Base-by-base conservation (phyloP, 2,113 vertebrate species). In the Polyodon spathula region DNA sequence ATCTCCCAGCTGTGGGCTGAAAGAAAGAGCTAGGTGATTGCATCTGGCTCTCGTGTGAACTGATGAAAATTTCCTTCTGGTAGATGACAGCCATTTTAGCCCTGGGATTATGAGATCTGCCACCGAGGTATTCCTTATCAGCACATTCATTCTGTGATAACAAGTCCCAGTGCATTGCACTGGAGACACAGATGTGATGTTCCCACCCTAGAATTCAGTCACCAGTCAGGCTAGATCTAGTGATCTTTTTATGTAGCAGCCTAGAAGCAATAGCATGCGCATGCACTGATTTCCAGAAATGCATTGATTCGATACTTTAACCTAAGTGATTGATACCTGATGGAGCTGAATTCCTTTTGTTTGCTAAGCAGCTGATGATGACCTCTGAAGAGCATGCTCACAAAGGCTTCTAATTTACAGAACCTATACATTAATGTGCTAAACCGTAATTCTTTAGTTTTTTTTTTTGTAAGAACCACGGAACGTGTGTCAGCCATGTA, bases 81-180 rank as follows among this genome's bases (percentile, higher is more conserved):
- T 66, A 41, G 66, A 68, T 68, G 71, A 79, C 73, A 82, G 73
- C 15, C 4, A 38, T 81, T 81, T 75, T 72, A 63, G 81, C 63
- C 71, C 54, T 68, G 73, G 76, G 78, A 81, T 82, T 63, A 78
- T 75, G 68, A 71, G 81, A 78, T 76, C 81, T 82, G 84, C 76
- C 75, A 65, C 64, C 37, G 67, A 77, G 71, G 76, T 73, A 50
- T 81, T 78, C 71, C 79, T 83, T 84, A 84, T 83, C 11, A 12
- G 72, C 68, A 68, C 70, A 77, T 70, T 78, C 63, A 80, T 71
- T 80, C 65, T 79, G 69, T 79, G 85, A 81, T 87, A 85, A 84
- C 78, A 77, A 79, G 76, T 84, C 80, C 79, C 74, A 72, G 75
- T 67, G 71, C 78, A 78, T 66, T 58, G 5, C 69, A 50, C 67